phyloP scores from a whole-genome alignment of 2,797 vertebrate genomes.

The Schizopygopsis malacanthus region DNA sequence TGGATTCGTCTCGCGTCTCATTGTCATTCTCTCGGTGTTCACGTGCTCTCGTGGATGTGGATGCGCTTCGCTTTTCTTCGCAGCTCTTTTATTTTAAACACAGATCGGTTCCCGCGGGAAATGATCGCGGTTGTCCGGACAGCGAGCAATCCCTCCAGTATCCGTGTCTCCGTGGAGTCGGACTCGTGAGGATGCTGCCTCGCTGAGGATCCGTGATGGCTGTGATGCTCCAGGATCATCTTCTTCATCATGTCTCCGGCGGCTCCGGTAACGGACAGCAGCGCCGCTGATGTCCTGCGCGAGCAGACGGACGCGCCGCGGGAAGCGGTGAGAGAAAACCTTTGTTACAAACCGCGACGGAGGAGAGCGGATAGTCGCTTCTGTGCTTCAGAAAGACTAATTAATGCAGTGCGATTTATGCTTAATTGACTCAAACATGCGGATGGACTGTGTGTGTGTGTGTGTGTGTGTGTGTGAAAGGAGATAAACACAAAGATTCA shows the following conservation, averaged over 20 bases:
- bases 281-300: slow-evolving; percentile 16
- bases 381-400: not conserved
- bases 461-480: not conserved
- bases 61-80: not conserved
- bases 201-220: slow-evolving; percentile 11
- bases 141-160: not conserved
- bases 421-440: not conserved
- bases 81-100: not conserved
- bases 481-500: not conserved
- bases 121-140: not conserved
- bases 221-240: slow-evolving; percentile 20
- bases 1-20: slow-evolving; percentile 6
- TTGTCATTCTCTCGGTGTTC: slow-evolving; percentile 14
- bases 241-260: slow-evolving; percentile 41
- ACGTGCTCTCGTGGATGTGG: not conserved
- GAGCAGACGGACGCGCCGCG: slow-evolving; percentile 30
- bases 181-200: not conserved
- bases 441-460: not conserved
- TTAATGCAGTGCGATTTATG: not conserved
- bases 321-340: slow-evolving; percentile 40
- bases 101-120: not conserved
- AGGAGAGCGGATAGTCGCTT: not conserved
- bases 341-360: not conserved
- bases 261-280: slow-evolving; percentile 29
- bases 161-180: not conserved